Base-by-base conservation (phyloP, 1,140 invertebrate species). In the Frieseomelitta varia region DNA sequence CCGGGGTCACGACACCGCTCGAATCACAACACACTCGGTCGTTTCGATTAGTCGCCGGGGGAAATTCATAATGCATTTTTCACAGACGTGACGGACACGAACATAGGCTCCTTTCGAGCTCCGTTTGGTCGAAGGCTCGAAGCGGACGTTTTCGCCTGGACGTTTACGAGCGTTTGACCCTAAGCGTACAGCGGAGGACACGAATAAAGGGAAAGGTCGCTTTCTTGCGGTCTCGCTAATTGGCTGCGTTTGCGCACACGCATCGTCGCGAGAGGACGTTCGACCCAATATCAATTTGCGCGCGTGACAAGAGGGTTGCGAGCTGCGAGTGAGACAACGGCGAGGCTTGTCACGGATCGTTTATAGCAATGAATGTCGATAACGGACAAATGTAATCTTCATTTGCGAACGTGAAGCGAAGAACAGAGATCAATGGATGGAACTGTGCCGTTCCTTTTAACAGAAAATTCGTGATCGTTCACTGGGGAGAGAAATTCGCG, bases 11-110 rank as follows among this genome's bases (percentile, higher is more conserved):
- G 14, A 65, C 55, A 65, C 63, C 39, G 65, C 75, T 27, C 6
- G 39, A n/a, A n/a, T n/a, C n/a, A n/a, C n/a, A n/a, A n/a, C n/a
- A 47, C 6, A 47, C 39, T 47, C 39, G 77, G 61, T 86, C 63
- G 56, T 85, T 30, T 55, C 86, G 85, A 91, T 92, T 91, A 86
- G 88, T 77, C 85, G 86, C 34, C 84, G 85, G 89, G 86, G 90
- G 86, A 92, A 90, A 92, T 92, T 92, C 88, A 91, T 89, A 91
- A 88, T 91, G 85, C 61, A 82, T 91, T 91, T 91, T 91, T 89
- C 89, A 86, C 82, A 81, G 75, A 72, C 73, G 73, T n/a, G 30
- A 27, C 58, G 27, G 79, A 24, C 56, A 53, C 58, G 39, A 55
- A 65, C 47, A 34, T 8, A 77, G 73, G 63, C 69, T 81, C 65